Base-by-base conservation (phyloP, 2,888 invertebrate genomes). In the Azorinus chamasolen region DNA sequence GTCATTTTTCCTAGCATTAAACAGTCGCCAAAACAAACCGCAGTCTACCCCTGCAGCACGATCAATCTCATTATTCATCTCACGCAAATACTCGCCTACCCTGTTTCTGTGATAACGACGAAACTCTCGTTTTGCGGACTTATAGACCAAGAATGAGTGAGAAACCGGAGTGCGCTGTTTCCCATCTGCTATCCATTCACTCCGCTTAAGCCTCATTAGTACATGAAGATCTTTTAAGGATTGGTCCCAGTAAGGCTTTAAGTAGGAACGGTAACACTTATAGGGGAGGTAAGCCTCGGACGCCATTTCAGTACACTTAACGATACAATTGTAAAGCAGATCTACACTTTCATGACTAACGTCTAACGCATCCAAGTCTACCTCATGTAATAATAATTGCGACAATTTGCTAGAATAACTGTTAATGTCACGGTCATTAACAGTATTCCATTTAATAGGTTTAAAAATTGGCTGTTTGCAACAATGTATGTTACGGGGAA, bases 61-160 rank as follows among this genome's bases (percentile, higher is more conserved):
- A 20, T 59, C 59, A 43, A 43, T 59, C 14, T 45, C 25, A 14
- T n/a, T 22, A 27, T 59, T 59, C 2, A 59, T 24, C n/a, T 41
- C n/a, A 8, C n/a, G 37, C 18, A 59, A 32, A 20, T 59, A 59
- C 4, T 18, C 18, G 16, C 6, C n/a, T 27, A 5, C 12, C 14
- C 24, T 43, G 2, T 45, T 5, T 59, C 46, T 46, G 25, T 59
- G 59, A 2, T 20, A 22, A 4, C 12, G 10, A 2, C 46, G 46
- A 46, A 59, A 59, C 10, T 25, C n/a, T 10, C 46, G 32, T 46
- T 59, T 59, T 3, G 59, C 18, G 10, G 16, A 10, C 18, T 59
- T 59, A 18, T 45, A 59, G 1, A 8, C 25, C n/a, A 18, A 24
- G 27, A 46, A 59, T 12, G 45, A 18, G 2, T 18, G 1, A 59